Base-by-base conservation (phyloP, 2,113 vertebrate genomes). In the Calyptomena viridis region DNA sequence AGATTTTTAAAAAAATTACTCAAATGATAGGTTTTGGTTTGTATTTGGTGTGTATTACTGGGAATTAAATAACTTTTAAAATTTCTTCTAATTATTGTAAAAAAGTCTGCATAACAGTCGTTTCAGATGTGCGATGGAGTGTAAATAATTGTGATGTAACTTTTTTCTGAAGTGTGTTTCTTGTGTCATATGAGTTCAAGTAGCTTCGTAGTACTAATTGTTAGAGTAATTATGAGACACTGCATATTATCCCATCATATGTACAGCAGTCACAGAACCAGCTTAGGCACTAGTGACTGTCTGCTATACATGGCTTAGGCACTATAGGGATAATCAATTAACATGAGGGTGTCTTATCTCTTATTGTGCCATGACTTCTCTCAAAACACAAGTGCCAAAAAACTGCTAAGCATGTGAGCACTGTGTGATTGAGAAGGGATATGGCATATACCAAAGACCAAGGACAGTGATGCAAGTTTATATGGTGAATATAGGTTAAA, bases 371-470 rank as follows among this genome's bases (percentile, higher is more conserved):
- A 15, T 53, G 25, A 47, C 13, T 40, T 47, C 10, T 47, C 33
- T 47, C 3, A 0, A 88, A 90, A 40, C 5, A 31, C 0, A 2
- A 35, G 2, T 37, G 16, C 13, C n/a, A 46, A 60, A 90, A 75
- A 69, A 1, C 14, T 68, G 13, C 11, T 30, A 46, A 63, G 25
- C 1, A 1, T 39, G 30, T 22, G 15, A 89, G 12, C 25, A 53
- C 35, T 80, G 28, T 0, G 0, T 52, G 28, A 94, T 1, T 66
- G 44, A 69, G 58, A 68, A 72, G 19, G 5, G 10, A 27, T 46
- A 14, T 21, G 30, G 12, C 1, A 0, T 30, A 12, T 35, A 42
- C 10, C 19, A 53, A 50, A 17, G 22, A 16, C 37, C 0, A 1
- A 69, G 35, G 42, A 46, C 5, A 46, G 14, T 21, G 25, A 20